Evolutionary conservation across 2,113 vertebrate species (phyloP), one percentile per base, ranked within the genome.

Genomic region (Megaleporinus macrocephalus): DNA sequence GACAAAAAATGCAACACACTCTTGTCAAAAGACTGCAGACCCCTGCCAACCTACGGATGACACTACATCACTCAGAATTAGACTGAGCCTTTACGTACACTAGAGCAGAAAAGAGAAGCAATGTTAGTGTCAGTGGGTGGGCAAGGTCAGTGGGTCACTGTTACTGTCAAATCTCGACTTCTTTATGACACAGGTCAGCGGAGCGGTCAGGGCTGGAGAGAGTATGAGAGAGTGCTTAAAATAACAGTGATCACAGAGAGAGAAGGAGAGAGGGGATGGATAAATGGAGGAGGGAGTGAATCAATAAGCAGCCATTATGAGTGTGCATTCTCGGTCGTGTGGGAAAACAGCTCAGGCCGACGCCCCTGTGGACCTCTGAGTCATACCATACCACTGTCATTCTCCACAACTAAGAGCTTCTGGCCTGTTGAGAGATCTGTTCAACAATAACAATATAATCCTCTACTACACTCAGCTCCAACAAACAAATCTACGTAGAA

Each of bases 291-390:
- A 69, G 68, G 6, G 30, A 26, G 11, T 11, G 44, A 47, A 86
- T 86, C 84, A 80, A 86, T 86, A 86, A 79, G 47, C 57, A 83
- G 76, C 66, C 84, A 83, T 86, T 83, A 85, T 69, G 36, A 53
- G 55, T 70, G 68, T 82, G 71, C 76, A 62, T 69, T 77, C 26
- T 76, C 10, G 26, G 44, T 61, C 78, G 73, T 29, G 22, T 77
- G 78, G 77, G 81, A 65, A 62, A 78, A 44, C 69, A 18, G 69
- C 18, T 15, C 51, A 30, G 53, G 72, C 33, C 51, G 26, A 82
- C 80, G 51, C 80, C 80, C 80, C 66, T 82, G 62, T 76, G 79
- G 36, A 55, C 3, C 51, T 59, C 62, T 44, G 72, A 62, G 49
- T 62, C 44, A 59, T 70, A 69, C 51, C 53, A 73, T 74, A 76